Percentiles rank a stretch among this genome's conserved stretches.
phyloP scores from a whole-genome alignment of 2,888 invertebrate species.

The Brassicogethes aeneus region DNA sequence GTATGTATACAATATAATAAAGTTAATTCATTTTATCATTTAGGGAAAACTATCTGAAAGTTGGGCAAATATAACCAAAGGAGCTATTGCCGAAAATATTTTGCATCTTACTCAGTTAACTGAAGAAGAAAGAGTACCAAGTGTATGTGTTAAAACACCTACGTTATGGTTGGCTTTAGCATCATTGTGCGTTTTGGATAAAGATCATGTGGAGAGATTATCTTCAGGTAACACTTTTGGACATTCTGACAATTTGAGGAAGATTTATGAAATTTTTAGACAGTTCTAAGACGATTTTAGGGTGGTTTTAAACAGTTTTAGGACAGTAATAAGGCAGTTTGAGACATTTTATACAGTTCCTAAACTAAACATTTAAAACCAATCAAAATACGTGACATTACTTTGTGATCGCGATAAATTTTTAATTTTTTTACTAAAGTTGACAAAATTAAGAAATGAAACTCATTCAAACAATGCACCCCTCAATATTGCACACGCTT shows the following conservation, averaged over 20 bases:
- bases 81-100: conserved; percentile 80
- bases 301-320: background rate
- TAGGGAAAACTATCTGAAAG: conserved; percentile 78
- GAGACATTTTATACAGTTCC: too few relatives aligned
- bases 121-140: conserved; percentile 65
- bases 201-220: conserved; percentile 77
- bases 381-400: too few relatives aligned
- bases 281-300: background rate
- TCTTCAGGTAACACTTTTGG: too few relatives aligned
- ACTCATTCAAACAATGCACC: too few relatives aligned
- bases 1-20: background rate
- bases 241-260: conserved; percentile 4
- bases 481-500: too few relatives aligned
- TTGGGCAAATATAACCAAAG: conserved; percentile 83
- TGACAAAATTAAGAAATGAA: too few relatives aligned
- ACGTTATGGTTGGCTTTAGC: conserved; percentile 89
- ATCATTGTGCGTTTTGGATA: conserved; percentile 85
- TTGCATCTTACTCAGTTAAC: conserved; percentile 72
- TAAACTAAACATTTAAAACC: too few relatives aligned
- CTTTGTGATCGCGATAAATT: too few relatives aligned
- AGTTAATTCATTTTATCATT: conserved; percentile 10
- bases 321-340: background rate
- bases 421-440: too few relatives aligned
- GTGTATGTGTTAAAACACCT: conserved; percentile 72
- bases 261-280: background rate